Evolutionary conservation across 2,888 invertebrate genomes (phyloP).

Genomic region (Pachycephus smyrnensis): DNA sequence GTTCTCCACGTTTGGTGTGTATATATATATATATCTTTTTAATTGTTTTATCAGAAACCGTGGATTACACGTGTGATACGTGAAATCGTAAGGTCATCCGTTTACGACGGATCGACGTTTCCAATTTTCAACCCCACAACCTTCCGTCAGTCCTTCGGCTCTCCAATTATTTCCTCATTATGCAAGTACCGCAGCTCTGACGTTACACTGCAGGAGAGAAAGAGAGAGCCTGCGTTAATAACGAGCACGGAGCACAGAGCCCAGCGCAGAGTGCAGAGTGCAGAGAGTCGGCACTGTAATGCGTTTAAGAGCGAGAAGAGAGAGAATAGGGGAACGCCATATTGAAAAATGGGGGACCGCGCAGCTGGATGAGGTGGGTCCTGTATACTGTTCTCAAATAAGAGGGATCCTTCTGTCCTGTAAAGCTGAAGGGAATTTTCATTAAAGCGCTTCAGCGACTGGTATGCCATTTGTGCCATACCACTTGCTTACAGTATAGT

Average conservation of each 20-base stretch:
- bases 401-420: not conserved
- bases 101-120: not conserved
- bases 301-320: not conserved
- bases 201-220: slow-evolving; percentile 1
- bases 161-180: slow-evolving; percentile 25
- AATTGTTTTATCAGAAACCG: not conserved
- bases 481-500: not conserved
- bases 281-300: not conserved
- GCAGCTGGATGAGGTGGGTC: not conserved
- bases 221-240: not conserved
- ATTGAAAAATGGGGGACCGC: slow-evolving; percentile 3
- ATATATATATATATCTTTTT: not conserved
- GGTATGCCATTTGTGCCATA: not conserved
- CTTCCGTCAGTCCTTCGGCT: slow-evolving; percentile 15
- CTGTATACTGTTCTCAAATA: not conserved
- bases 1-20: not conserved
- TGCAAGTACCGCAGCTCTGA: slow-evolving; percentile 9
- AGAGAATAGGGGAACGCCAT: not conserved
- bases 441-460: not conserved
- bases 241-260: not conserved
- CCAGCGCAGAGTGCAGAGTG: not conserved
- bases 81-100: not conserved
- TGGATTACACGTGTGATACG: not conserved
- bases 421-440: slow-evolving; percentile 2
- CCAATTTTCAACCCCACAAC: slow-evolving; percentile 7